Percentiles rank a stretch among this genome's conserved stretches.
These are phyloP conservation scores for Leucania comma DNA, from an alignment of 2,888 invertebrate species.

Conservation along the genomic window DNA sequence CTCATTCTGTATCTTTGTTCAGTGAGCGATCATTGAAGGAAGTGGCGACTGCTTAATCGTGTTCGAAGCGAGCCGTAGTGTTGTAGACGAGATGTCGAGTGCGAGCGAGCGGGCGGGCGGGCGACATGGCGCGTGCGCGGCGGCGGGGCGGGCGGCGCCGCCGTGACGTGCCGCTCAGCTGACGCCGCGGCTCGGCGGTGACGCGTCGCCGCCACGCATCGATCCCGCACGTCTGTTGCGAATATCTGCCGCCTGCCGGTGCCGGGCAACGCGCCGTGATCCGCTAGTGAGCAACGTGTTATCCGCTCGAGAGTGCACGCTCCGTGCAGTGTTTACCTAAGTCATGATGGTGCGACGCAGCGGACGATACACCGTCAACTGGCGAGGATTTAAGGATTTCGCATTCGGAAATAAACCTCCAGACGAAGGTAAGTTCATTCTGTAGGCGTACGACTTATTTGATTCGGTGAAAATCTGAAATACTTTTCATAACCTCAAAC, in stretches of 20 bases:
- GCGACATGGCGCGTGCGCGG: slow-evolving; percentile 83
- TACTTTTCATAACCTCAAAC: slow-evolving; percentile 76
- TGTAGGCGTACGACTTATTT: slow-evolving; percentile 54
- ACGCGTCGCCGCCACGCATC: slow-evolving; percentile 80
- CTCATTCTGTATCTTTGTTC: slow-evolving; percentile 46
- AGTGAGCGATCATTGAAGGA: slow-evolving; percentile 37
- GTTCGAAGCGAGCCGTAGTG: slow-evolving; percentile 48
- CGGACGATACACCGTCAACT: slow-evolving; percentile 89
- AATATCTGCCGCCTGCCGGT: slow-evolving; percentile 73
- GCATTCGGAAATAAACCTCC: slow-evolving; percentile 87
- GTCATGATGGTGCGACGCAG: slow-evolving; percentile 89
- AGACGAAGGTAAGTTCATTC: slow-evolving; percentile 83
- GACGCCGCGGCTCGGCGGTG: slow-evolving; percentile 80
- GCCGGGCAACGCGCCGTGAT: slow-evolving; percentile 70
- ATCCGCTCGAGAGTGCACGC: slow-evolving; percentile 63
- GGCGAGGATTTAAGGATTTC: slow-evolving; percentile 88
- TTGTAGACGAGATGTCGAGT: slow-evolving; percentile 59
- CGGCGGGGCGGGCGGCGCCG: slow-evolving; percentile 77
- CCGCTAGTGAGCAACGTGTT: slow-evolving; percentile 71
- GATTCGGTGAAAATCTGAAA: slow-evolving; percentile 54
- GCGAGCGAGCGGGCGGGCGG: slow-evolving; percentile 68
- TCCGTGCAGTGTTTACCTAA: slow-evolving; percentile 63
- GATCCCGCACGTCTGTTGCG: slow-evolving; percentile 75
- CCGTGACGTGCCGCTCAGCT: slow-evolving; percentile 84
- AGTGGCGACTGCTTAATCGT: slow-evolving; percentile 45